A percentile compares a stretch with the other conserved stretches of the same genome.
phyloP scores from a whole-genome alignment of 2,797 vertebrate genomes.

The Lophura swinhoii region DNA sequence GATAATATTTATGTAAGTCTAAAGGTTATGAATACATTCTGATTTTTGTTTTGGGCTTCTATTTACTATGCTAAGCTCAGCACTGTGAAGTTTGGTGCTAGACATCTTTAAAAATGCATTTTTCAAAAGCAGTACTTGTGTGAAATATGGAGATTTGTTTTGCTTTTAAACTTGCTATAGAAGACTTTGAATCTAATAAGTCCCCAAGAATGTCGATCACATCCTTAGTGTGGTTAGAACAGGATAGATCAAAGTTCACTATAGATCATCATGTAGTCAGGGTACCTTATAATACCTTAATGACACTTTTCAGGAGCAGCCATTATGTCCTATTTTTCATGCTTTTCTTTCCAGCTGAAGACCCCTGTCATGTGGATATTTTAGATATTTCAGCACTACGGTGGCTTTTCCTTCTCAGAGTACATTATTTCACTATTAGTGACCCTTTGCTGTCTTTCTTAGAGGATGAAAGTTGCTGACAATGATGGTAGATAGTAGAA shows the following conservation, averaged over 20 bases:
- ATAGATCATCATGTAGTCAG: background rate
- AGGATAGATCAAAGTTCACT: background rate
- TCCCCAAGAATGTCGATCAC: background rate
- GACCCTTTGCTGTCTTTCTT: background rate
- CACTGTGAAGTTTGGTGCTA: background rate
- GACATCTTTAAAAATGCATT: background rate
- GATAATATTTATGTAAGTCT: background rate
- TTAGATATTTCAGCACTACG: background rate
- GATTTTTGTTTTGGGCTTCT: background rate
- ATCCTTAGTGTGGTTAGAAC: background rate
- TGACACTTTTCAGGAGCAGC: background rate
- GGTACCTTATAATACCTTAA: background rate
- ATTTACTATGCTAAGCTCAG: background rate
- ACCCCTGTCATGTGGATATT: background rate
- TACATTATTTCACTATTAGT: background rate
- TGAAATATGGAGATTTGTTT: background rate
- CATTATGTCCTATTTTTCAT: background rate
- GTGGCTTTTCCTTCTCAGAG: background rate
- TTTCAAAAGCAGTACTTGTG: background rate
- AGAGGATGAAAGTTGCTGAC: background rate
- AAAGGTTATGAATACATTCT: background rate
- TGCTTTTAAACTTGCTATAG: background rate
- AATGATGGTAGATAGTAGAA: background rate
- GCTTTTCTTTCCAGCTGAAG: background rate
- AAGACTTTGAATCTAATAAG: background rate